Evolutionary conservation across 2,797 vertebrate species (phyloP), one percentile per base, ranked within the genome.

Genomic region (Melanotaenia nigrans): DNA sequence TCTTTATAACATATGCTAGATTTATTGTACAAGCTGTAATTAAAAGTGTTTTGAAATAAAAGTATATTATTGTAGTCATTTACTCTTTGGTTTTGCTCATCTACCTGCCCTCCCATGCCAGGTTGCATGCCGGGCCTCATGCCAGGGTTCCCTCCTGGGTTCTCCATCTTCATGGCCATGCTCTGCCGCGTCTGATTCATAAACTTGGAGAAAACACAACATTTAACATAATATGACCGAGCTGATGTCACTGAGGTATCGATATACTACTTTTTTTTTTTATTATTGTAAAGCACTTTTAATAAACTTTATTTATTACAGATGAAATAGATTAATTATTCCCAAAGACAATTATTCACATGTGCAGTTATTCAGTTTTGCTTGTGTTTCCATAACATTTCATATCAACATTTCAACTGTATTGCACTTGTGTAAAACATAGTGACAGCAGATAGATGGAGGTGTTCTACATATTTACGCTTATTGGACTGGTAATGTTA

Each of bases 131-230:
- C 91, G 4, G 96, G 96, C 83, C 96, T 95, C 95, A 98, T 95
- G 75, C 90, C 94, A 4, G 96, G 93, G 68, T 92, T 94, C 9
- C 87, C 94, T 53, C 92, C 90, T 0, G 95, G 89, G 67, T 84
- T 96, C 77, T 99, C 97, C 93, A 98, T 96, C 89, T 98, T 98
- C 86, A 99, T 96, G 59, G 93, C 95, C 87, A 97, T 95, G 0
- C 90, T 88, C 87, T 97, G 97, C 53, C 96, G 94, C 4, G 92
- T 96, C 94, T 98, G 97, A 92, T 97, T 99, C 94, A 99, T 93
- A 83, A 99, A 98, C 97, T 99, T 88, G 76, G 16, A 49, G 20
- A 71, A 69, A 67, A 55, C 1, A 1, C 1, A 81, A 58, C n/a
- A 77, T 63, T 13, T 1, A 57, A n/a, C 3, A 49, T 61, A 36